phyloP scores from a whole-genome alignment of 2,113 vertebrate species.

The Pseudonaja textilis region DNA sequence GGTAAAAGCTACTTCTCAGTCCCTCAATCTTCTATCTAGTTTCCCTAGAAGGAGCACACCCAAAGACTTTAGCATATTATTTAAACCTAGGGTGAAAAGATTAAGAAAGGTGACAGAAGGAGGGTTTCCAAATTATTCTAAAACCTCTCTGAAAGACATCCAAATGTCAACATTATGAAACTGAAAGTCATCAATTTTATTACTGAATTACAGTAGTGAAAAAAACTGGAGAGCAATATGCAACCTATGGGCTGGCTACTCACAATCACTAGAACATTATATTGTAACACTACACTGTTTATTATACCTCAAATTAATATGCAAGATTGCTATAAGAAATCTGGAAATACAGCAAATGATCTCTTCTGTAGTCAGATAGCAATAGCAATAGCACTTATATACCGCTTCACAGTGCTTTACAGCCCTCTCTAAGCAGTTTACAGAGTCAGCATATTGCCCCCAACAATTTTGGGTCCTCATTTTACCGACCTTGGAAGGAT shows the following conservation, averaged over 20 bases:
- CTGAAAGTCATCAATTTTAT: neutral
- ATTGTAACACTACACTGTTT: neutral
- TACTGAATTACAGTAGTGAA: neutral
- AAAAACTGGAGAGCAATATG: neutral
- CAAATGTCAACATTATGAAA: neutral
- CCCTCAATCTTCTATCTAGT: neutral
- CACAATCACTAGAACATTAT: neutral
- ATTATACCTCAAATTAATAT: neutral
- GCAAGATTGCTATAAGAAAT: neutral
- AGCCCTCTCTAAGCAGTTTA: too few species aligned
- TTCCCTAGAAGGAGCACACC: neutral
- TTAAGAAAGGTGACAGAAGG: neutral
- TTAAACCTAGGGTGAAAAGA: neutral
- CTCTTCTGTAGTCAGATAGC: neutral
- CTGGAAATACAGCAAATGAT: neutral
- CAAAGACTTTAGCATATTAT: neutral
- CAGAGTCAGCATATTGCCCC: too few species aligned
- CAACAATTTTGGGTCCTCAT: too few species aligned
- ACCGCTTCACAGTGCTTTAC: too few species aligned
- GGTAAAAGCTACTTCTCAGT: neutral
- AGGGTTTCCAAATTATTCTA: neutral
- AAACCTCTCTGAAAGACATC: neutral
- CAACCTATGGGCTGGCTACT: neutral
- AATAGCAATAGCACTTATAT: too few species aligned
- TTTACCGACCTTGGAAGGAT: too few species aligned